Conservation (phyloP, 2,797 vertebrate species). For the Acropternis orthonyx region DNA sequence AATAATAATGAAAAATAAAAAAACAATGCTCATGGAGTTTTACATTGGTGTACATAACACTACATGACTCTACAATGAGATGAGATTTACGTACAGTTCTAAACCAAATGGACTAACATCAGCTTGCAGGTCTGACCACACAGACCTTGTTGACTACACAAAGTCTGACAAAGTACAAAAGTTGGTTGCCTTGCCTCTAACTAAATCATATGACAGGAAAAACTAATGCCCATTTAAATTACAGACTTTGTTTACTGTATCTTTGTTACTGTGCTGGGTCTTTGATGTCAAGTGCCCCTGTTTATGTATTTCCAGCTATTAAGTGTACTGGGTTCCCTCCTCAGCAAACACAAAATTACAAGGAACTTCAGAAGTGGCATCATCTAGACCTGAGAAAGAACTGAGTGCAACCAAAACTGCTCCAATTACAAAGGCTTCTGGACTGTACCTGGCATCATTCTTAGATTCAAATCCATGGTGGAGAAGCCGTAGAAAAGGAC, state of each 20-base stretch:
- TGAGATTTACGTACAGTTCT: background rate
- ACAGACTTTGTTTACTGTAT: background rate
- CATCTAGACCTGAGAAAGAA: background rate
- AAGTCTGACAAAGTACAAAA: background rate
- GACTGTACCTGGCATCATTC: background rate
- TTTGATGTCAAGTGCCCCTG: background rate
- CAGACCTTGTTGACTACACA: background rate
- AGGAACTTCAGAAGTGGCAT: background rate
- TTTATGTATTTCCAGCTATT: background rate
- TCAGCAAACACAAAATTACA: background rate
- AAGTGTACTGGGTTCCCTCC: background rate
- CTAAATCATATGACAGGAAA: background rate
- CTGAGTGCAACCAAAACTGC: background rate
- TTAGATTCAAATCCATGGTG: background rate
- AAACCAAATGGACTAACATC: background rate
- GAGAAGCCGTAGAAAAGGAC: background rate
- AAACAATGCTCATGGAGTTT: background rate
- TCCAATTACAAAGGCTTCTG: background rate
- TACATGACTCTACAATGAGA: background rate
- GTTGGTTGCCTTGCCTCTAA: background rate
- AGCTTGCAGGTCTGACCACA: background rate
- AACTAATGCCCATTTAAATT: background rate
- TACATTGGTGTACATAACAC: background rate
- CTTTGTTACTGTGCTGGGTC: background rate
- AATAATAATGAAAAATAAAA: background rate